These are phyloP conservation scores for Glossosoma conforme DNA, from an alignment of 1,140 invertebrate genomes.

Conservation along the genomic window DNA sequence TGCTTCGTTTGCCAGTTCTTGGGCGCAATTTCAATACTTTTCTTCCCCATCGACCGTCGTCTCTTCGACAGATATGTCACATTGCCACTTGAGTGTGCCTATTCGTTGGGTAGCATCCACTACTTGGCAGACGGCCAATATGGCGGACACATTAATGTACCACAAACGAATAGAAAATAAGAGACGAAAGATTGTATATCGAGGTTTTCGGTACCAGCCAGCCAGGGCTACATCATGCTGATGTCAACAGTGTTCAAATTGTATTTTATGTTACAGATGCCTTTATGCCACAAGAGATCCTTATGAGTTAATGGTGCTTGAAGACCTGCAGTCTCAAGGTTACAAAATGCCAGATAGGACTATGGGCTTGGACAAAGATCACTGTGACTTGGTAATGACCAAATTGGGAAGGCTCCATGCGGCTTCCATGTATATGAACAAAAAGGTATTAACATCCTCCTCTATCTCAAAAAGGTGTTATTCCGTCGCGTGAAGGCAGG, in stretches of 20 bases:
- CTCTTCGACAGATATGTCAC: too few species aligned
- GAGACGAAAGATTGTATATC: too few species aligned
- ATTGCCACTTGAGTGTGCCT: too few species aligned
- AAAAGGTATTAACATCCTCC: slow-evolving; percentile 39
- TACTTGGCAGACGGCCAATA: too few species aligned
- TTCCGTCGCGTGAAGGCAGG: background rate
- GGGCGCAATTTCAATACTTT: too few species aligned
- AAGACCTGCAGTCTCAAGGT: slow-evolving; percentile 50
- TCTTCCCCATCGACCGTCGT: too few species aligned
- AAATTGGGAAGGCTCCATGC: slow-evolving; percentile 54
- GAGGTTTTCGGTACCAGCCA: background rate
- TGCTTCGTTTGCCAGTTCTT: too few species aligned
- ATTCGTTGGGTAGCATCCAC: too few species aligned
- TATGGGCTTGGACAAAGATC: slow-evolving; percentile 48
- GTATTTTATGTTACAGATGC: slow-evolving; percentile 9
- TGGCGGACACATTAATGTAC: too few species aligned
- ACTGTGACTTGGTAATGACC: slow-evolving; percentile 45
- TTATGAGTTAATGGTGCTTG: slow-evolving; percentile 46
- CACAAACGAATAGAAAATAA: too few species aligned
- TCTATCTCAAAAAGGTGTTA: background rate
- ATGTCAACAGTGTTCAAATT: background rate
- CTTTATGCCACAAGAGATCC: slow-evolving; percentile 27
- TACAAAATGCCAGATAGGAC: slow-evolving; percentile 50
- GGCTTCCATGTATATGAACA: slow-evolving; percentile 45
- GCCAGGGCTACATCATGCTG: too few species aligned